Evolutionary conservation across 2,888 invertebrate genomes (phyloP).

Genomic region (Papilio demoleus): DNA sequence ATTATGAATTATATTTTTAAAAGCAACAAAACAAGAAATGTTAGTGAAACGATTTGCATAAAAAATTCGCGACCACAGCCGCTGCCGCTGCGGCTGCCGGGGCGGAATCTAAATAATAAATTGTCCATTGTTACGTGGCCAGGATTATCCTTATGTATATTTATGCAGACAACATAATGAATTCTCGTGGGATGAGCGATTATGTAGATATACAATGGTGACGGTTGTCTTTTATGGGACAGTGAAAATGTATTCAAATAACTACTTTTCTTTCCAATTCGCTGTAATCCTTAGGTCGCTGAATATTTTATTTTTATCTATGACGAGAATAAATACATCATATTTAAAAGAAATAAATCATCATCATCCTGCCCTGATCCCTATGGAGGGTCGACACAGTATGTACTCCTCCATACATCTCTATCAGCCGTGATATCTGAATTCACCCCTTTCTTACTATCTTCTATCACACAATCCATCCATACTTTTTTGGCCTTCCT

Average conservation of each 20-base stretch:
- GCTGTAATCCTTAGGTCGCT: too few relatives aligned
- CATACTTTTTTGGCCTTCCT: too few relatives aligned
- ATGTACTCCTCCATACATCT: too few relatives aligned
- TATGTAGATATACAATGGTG: constrained; percentile 68
- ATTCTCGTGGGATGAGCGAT: constrained; percentile 65
- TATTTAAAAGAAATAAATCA: too few relatives aligned
- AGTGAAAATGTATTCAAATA: constrained; percentile 1
- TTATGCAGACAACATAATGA: constrained; percentile 78
- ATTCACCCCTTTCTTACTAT: too few relatives aligned
- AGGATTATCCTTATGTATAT: constrained; percentile 68
- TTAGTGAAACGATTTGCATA: constrained; percentile 67
- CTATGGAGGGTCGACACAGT: too few relatives aligned
- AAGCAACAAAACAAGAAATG: constrained; percentile 51
- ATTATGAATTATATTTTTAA: constrained; percentile 58
- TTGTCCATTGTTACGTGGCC: constrained; percentile 62
- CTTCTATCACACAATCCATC: too few relatives aligned
- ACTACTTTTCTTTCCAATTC: too few relatives aligned
- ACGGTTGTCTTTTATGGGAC: constrained; percentile 43
- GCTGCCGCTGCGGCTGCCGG: constrained; percentile 40
- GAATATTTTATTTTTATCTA: too few relatives aligned
- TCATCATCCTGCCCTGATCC: too few relatives aligned
- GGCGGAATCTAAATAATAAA: constrained; percentile 79
- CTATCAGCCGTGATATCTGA: too few relatives aligned
- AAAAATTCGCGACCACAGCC: constrained; percentile 64
- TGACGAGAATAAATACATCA: too few relatives aligned